A percentile compares a stretch with the other conserved stretches of the same genome.
phyloP scores from a whole-genome alignment of 2,888 invertebrate species.

The Diplazon laetatorius region DNA sequence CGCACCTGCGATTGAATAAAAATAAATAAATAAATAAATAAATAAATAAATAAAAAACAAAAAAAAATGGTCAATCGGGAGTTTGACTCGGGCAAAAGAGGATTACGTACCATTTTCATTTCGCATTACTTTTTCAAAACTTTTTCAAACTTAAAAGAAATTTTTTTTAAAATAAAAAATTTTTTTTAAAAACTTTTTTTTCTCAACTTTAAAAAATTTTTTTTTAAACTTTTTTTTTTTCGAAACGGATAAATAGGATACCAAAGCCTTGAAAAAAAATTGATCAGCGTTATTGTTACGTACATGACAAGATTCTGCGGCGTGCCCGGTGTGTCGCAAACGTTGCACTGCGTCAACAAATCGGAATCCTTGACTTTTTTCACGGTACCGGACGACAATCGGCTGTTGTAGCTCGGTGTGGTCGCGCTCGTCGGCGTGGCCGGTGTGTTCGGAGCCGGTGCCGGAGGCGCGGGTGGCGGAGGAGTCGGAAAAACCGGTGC shows the following conservation, averaged over 20 bases:
- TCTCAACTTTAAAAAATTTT: too few species aligned
- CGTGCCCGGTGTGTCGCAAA: constrained; percentile 86
- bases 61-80: too few species aligned
- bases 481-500: constrained; percentile 67
- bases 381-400: constrained; percentile 71
- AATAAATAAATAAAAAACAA: too few species aligned
- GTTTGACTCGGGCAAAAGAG: too few species aligned
- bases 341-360: constrained; percentile 86
- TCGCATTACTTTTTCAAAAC: too few species aligned
- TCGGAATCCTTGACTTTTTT: constrained; percentile 81
- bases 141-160: too few species aligned
- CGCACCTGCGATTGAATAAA: constrained; percentile 87
- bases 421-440: constrained; percentile 52
- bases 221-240: too few species aligned
- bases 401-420: constrained; percentile 65
- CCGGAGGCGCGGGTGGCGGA: constrained; percentile 70
- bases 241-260: too few species aligned
- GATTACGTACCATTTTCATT: too few species aligned
- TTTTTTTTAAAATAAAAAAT: too few species aligned
- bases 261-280: too few species aligned
- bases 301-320: constrained; percentile 88
- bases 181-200: too few species aligned
- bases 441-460: constrained; percentile 72
- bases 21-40: constrained; percentile 10
- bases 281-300: constrained; percentile 68